Percentiles rank a stretch among this genome's conserved stretches.
Evolutionary conservation across 2,113 vertebrate genomes (phyloP).

Genomic region (Callionymus lyra): DNA sequence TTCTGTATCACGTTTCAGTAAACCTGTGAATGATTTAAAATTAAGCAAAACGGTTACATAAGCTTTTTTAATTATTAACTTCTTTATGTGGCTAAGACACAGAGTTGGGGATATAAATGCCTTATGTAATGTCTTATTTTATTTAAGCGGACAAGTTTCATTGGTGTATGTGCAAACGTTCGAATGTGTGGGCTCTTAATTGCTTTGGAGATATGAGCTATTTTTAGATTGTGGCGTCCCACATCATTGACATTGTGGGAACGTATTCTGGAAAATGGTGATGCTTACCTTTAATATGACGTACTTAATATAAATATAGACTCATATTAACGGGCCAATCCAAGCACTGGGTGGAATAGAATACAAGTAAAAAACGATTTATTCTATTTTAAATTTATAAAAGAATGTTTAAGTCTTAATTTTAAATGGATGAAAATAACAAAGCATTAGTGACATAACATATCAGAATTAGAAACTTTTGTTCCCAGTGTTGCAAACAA

Average conservation of each 20-base stretch:
- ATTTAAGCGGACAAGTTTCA: conserved; percentile 65
- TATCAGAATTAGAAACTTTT: no score
- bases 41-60: conserved; percentile 66
- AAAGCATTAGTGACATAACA: no score
- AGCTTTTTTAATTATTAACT: conserved; percentile 65
- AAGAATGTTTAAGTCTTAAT: no score
- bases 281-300: conserved; percentile 4
- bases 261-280: conserved; percentile 20
- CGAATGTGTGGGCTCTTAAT: conserved; percentile 61
- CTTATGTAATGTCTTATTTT: conserved; percentile 66
- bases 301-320: no score
- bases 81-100: conserved; percentile 64
- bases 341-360: no score
- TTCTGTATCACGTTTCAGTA: conserved; percentile 31
- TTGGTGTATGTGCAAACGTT: conserved; percentile 49
- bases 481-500: no score
- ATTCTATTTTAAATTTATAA: no score
- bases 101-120: conserved; percentile 58
- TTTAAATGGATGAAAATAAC: no score
- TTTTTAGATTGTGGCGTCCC: conserved; percentile 53
- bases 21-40: conserved; percentile 47
- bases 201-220: conserved; percentile 61
- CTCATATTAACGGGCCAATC: no score
- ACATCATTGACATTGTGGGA: conserved; percentile 57
- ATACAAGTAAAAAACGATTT: no score